Evolutionary conservation across 1,140 invertebrate species (phyloP), one percentile per base, ranked within the genome.

Genomic region (Himalopsyche phryganea): DNA sequence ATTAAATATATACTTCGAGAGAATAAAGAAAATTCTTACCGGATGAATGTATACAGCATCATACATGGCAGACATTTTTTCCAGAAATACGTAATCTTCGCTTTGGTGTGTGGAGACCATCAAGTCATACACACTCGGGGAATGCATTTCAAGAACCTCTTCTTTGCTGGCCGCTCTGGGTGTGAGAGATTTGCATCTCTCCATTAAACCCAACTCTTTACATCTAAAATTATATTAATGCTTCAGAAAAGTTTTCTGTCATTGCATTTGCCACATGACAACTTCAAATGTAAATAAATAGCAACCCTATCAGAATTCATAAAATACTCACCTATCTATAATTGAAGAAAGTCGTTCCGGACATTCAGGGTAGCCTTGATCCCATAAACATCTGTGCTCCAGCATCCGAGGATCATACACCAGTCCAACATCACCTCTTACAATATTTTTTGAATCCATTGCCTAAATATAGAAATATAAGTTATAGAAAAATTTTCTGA

Each of bases 21-120:
- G n/a, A n/a, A n/a, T n/a, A n/a, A n/a, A n/a, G n/a, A 19, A 5
- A 17, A 1, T 41, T 6, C 81, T 77, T 79, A 93, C 90, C 57
- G 89, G 85, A 80, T 95, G 88, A 73, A 95, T 82, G 71, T 89
- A 97, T 66, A 96, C 74, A 10, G 89, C 83, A 71, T 97, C 93
- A 72, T 88, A 96, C 67, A 85, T 83, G 0, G 88, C 85, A 4
- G 90, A 85, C 0, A 90, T 50, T 38, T 83, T 75, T 73, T 92
- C 90, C 57, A 92, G 74, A 58, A 83, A 76, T 10, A 80, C 77
- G 20, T 72, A 46, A 68, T 89, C 77, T 11, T 71, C 70, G 54
- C 77, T 78, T 18, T 76, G 70, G 63, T 86, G 74, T 0, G 87
- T 89, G 6, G 71, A 74, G 71, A 86, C 79, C 3, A 94, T 70